Conservation (phyloP, 2,888 invertebrate species). For the Cheilosia soror region DNA sequence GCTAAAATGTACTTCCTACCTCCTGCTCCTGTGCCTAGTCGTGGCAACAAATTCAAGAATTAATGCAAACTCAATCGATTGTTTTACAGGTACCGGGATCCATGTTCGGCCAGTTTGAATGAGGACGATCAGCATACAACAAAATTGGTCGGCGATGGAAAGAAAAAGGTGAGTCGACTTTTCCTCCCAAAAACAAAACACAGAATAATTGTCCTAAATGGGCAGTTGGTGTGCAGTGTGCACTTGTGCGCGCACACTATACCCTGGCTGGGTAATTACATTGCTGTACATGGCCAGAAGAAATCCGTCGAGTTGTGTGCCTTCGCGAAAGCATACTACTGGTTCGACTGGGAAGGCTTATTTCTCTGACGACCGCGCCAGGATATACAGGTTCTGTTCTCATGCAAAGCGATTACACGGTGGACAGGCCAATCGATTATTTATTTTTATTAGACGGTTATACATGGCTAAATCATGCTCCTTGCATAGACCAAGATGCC, state of each 20-base stretch:
- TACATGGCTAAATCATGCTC: constrained; percentile 39
- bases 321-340: no score
- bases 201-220: constrained; percentile 76
- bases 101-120: constrained; percentile 95
- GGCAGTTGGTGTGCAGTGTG: constrained; percentile 67
- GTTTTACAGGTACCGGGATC: constrained; percentile 88
- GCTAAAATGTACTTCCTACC: constrained; percentile 58
- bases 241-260: constrained; percentile 63
- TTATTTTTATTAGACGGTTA: constrained; percentile 68
- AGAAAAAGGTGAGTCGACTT: constrained; percentile 88
- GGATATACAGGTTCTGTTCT: constrained; percentile 59
- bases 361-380: constrained; percentile 27
- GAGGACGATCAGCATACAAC: constrained; percentile 96
- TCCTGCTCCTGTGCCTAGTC: constrained; percentile 22
- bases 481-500: background rate
- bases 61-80: constrained; percentile 68
- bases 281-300: constrained; percentile 49
- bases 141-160: constrained; percentile 93
- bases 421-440: constrained; percentile 62
- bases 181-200: constrained; percentile 12
- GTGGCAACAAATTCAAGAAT: constrained; percentile 55
- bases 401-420: constrained; percentile 56
- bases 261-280: constrained; percentile 54
- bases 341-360: no score
- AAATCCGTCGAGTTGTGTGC: constrained; percentile 31